Evolutionary conservation across 2,888 invertebrate genomes (phyloP), one percentile per base, ranked within the genome.

Genomic region (Ennomos fuscantarius): DNA sequence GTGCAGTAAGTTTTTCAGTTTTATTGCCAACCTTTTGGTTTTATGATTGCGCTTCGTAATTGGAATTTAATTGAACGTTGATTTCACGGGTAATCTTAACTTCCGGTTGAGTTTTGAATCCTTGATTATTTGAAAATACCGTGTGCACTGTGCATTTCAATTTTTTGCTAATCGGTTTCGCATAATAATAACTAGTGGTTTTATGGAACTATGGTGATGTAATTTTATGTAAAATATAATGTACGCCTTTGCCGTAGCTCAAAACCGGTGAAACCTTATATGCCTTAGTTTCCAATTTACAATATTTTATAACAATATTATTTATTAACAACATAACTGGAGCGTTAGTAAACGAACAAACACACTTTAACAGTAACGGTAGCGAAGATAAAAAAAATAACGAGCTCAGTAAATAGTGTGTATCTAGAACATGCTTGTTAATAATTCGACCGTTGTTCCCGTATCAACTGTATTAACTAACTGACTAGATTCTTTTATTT

Each of bases 371-470:
- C 54, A 32, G 50, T 63, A 65, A 66, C 66, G 63, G 75, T 70
- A 79, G 74, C 69, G 64, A 70, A 68, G 68, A 73, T 70, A 81
- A 80, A 80, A n/a, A 78, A 78, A 72, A 68, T 79, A 79, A 76
- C 76, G 75, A 79, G 76, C 70, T 65, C 60, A 49, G 68, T 68
- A 71, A 75, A 74, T 73, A 74, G 63, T 60, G 74, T 75, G 73
- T 73, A 80, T 76, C 68, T 76, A 66, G 76, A 74, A 75, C 76
- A 76, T 73, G 74, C 68, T 70, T 65, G 68, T 65, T 66, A 64
- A 67, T 69, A 68, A 65, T 58, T 65, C 59, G 72, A 67, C 56
- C 55, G 63, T 55, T 74, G 74, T 76, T 73, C 74, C 73, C 74
- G 69, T 63, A 68, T 65, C 51, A 43, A 52, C 52, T 58, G 52